Evolutionary conservation across 2,888 invertebrate genomes (phyloP).

Genomic region (Acrobasis consociella): DNA sequence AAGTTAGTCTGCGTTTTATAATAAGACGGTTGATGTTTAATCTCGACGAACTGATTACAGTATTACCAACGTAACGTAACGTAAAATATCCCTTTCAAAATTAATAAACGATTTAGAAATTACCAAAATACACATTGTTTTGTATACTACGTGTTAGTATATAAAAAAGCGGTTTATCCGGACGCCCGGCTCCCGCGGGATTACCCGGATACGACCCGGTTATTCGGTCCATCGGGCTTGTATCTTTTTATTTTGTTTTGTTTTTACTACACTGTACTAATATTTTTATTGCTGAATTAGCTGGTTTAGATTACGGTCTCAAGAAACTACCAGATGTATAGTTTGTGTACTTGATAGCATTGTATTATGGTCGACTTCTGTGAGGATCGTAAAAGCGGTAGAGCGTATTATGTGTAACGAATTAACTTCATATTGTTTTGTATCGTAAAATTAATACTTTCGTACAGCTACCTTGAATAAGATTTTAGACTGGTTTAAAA

Average conservation of each 20-base stretch:
- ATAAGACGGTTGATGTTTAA: no score
- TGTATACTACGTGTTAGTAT: constrained; percentile 26
- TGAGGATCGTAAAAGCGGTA: neutral
- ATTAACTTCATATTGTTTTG: neutral
- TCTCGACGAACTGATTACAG: no score
- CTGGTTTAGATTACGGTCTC: neutral
- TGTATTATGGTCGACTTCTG: neutral
- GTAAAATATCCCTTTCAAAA: neutral
- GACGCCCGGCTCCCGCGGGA: constrained; percentile 33
- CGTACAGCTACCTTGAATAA: no score
- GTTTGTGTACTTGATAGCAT: neutral
- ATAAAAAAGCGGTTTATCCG: constrained; percentile 32
- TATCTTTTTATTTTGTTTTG: constrained; percentile 21
- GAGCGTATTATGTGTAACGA: neutral
- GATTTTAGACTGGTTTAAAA: no score
- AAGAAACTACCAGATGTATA: neutral
- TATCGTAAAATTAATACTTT: no score
- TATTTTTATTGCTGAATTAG: constrained; percentile 24
- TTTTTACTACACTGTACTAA: constrained; percentile 23
- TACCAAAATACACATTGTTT: constrained; percentile 10
- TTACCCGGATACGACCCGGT: constrained; percentile 32
- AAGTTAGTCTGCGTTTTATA: no score
- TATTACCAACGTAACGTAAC: no score
- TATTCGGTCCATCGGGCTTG: constrained; percentile 37
- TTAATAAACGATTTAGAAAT: neutral